Base-by-base conservation (phyloP, 2,888 invertebrate species). In the Lissocephala sabroskyi region DNA sequence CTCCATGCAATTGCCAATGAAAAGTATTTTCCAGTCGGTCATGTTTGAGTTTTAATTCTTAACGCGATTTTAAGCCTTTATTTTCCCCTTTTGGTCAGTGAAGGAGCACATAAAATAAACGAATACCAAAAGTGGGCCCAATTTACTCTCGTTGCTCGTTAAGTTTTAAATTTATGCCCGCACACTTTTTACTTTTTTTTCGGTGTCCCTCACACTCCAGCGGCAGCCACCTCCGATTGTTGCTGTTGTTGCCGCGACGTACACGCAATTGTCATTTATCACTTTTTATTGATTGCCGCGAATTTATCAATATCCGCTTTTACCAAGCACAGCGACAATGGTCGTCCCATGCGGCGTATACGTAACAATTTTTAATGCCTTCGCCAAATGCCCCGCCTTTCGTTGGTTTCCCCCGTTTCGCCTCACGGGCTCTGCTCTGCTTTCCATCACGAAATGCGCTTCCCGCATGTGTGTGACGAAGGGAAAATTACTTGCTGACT, bases 251-350 rank as follows among this genome's bases (percentile, higher is more conserved):
- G 50, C 5, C 52, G 32, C 33, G 30, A 46, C 62, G 61, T 67
- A 75, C 68, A 68, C 65, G 62, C 62, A 62, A 70, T 64, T 75
- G 76, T 74, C 74, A 71, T 76, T 71, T 71, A 76, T 76, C 71
- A 71, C 70, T 62, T 61, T 75, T 71, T 76, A 76, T 71, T 71
- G 71, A 76, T 76, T 71, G 71, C 63, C 63, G 60, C 52, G 77
- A 68, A 71, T 71, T 71, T 76, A 74, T 71, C 71, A 71, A 74
- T 70, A 70, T 70, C 68, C 77, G 74, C 59, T 75, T 70, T 71
- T 58, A 40, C 47, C 63, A 41, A 70, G 63, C 44, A 56, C 43
- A 56, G 41, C 65, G 58, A 54, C 58, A 50, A 46, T 41, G 32
- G 46, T 16, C 35, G 4, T 41, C 59, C 49, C 56, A 30, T 44